These are phyloP conservation scores for Phataginus tricuspis DNA, from an alignment of 2,797 vertebrate species.

Conservation along the genomic window DNA sequence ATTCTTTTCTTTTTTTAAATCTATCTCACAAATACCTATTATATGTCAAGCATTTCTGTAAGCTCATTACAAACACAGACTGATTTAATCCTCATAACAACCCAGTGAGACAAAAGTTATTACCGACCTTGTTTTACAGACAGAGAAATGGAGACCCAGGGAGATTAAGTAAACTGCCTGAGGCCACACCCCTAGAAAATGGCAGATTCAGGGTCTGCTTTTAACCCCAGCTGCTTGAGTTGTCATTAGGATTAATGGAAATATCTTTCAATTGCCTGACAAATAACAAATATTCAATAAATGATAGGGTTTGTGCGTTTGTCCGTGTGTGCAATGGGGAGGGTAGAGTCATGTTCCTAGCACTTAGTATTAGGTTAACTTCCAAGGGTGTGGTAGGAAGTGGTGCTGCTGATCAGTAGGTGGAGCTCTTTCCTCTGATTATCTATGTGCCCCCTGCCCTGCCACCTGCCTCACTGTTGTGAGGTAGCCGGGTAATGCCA, in stretches of 20 bases:
- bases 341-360: neutral
- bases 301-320: neutral
- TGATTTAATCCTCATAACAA: neutral
- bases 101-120: neutral
- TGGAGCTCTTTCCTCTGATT: conserved; percentile 76
- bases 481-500: neutral
- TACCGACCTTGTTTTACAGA: neutral
- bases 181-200: conserved; percentile 46
- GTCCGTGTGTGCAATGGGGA: neutral
- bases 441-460: neutral
- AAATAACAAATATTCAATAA: neutral
- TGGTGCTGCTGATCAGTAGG: conserved; percentile 55
- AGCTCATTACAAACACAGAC: conserved; percentile 40
- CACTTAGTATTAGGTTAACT: neutral
- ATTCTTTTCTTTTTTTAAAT: neutral
- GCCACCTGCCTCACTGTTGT: neutral
- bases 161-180: neutral
- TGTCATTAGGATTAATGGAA: neutral
- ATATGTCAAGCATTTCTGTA: neutral
- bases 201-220: neutral
- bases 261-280: neutral
- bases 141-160: neutral
- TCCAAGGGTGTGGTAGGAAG: conserved; percentile 50
- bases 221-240: neutral
- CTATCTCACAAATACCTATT: neutral